Evolutionary conservation across 2,888 invertebrate genomes (phyloP).

Genomic region (Sinodicranocentrus sp.): DNA sequence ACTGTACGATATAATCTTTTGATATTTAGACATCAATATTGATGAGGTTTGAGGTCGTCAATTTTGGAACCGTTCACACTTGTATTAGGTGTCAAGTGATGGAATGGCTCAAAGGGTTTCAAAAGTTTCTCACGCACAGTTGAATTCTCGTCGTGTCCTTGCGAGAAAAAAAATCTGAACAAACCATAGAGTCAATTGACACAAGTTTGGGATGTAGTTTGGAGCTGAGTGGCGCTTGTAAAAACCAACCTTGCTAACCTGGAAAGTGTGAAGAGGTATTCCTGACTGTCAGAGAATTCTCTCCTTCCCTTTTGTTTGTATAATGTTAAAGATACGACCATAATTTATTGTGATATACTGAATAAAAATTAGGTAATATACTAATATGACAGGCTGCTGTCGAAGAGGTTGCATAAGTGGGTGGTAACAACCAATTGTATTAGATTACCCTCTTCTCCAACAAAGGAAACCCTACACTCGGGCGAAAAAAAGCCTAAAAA

Average conservation of each 20-base stretch:
- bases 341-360: constrained; percentile 24
- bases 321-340: not conserved
- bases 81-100: too few species aligned
- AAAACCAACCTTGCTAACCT: too few species aligned
- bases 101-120: too few species aligned
- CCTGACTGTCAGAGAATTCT: not conserved
- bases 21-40: constrained; percentile 27
- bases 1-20: constrained; percentile 5
- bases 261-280: not conserved
- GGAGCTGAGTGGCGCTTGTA: too few species aligned
- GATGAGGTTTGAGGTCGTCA: not conserved
- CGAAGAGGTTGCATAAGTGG: constrained; percentile 48
- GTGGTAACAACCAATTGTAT: constrained; percentile 46
- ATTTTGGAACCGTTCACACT: constrained; percentile 2
- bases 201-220: not conserved
- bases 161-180: not conserved
- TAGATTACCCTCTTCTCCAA: constrained; percentile 34
- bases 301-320: not conserved
- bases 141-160: not conserved
- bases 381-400: constrained; percentile 42
- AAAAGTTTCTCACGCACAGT: not conserved
- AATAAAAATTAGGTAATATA: constrained; percentile 28
- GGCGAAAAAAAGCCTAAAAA: constrained; percentile 14
- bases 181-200: not conserved
- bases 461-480: constrained; percentile 35